Conservation (phyloP, 1,140 invertebrate genomes). For the Bombyx mandarina region DNA sequence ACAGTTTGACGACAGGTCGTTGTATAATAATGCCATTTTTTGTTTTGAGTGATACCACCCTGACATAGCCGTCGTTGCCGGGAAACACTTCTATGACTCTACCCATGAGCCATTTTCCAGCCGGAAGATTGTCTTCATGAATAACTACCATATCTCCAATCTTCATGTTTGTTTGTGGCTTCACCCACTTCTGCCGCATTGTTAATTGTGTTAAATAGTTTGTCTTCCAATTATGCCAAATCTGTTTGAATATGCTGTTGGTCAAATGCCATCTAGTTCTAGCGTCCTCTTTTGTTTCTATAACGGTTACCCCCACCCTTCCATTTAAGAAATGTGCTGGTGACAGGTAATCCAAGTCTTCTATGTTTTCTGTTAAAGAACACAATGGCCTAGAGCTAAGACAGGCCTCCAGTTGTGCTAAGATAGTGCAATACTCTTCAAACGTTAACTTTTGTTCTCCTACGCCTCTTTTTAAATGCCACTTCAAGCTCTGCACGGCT, state of each 20-base stretch:
- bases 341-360: neutral
- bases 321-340: conserved; percentile 2
- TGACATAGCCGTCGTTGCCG: conserved; percentile 4
- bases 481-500: neutral
- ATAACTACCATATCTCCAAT: conserved; percentile 13
- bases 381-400: neutral
- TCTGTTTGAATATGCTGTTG: too few relatives aligned
- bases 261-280: too few relatives aligned
- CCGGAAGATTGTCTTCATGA: conserved; percentile 14
- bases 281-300: too few relatives aligned
- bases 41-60: conserved; percentile 12
- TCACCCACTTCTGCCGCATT: neutral
- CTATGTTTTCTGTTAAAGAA: neutral
- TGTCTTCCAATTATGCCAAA: neutral
- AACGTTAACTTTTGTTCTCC: neutral
- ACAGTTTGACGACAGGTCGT: conserved; percentile 10
- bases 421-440: conserved; percentile 1
- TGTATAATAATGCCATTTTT: conserved; percentile 11
- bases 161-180: neutral
- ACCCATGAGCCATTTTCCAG: conserved; percentile 11
- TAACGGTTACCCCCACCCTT: neutral
- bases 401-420: neutral
- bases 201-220: conserved; percentile 1
- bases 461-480: conserved; percentile 1
- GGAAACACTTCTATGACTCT: conserved; percentile 7